Conservation (phyloP, 2,888 invertebrate genomes). For the Lathronympha strigana region DNA sequence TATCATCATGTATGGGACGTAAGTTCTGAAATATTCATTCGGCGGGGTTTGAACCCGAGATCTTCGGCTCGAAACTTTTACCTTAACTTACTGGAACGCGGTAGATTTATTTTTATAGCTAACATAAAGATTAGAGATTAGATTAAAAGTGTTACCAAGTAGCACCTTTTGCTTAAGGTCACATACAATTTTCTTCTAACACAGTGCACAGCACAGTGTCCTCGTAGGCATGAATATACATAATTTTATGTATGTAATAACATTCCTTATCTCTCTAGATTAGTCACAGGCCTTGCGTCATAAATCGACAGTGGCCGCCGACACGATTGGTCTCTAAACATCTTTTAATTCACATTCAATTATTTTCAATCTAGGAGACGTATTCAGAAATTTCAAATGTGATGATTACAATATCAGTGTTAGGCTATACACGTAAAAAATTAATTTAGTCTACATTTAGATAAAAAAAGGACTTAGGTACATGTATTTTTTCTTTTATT, state of each 20-base stretch:
- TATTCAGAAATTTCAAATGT: not conserved
- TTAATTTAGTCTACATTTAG: no score
- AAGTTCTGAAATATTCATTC: no score
- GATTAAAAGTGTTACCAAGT: no score
- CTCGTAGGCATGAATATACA: slow-evolving; percentile 61
- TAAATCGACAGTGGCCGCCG: slow-evolving; percentile 43
- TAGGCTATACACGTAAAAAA: not conserved
- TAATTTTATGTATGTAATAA: slow-evolving; percentile 77
- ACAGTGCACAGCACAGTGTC: not conserved
- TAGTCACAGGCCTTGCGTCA: slow-evolving; percentile 76
- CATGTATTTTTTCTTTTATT: no score
- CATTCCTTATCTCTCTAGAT: slow-evolving; percentile 76
- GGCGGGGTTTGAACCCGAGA: no score
- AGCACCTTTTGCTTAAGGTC: no score
- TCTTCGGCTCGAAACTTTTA: no score
- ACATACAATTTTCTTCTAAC: not conserved
- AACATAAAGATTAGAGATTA: no score
- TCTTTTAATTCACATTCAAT: not conserved
- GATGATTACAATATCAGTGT: not conserved
- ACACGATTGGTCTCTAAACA: not conserved
- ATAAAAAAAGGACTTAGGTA: no score
- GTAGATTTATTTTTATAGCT: no score
- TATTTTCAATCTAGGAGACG: not conserved
- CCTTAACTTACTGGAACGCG: no score
- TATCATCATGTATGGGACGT: no score